A percentile compares a stretch with the other conserved stretches of the same genome.
Conservation (phyloP, 2,888 invertebrate genomes). For the Nomada fabriciana region DNA sequence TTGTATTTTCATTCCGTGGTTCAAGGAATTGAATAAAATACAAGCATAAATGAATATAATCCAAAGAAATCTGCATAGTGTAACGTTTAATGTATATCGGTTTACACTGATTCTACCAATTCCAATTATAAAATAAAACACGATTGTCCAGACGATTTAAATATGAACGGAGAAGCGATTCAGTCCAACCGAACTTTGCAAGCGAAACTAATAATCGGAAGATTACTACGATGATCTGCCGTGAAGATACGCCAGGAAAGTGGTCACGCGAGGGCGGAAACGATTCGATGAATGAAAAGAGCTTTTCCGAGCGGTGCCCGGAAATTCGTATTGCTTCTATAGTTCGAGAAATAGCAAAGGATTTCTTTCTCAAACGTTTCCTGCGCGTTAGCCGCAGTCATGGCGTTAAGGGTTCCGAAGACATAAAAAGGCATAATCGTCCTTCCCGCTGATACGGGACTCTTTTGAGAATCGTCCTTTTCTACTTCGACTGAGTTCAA, state of each 20-base stretch:
- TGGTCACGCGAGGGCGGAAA: slow-evolving; percentile 10
- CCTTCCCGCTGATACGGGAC: slow-evolving; percentile 42
- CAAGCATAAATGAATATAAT: too few species aligned
- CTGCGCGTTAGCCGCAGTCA: slow-evolving; percentile 15
- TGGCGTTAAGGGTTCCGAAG: slow-evolving; percentile 44
- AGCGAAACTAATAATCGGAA: slow-evolving; percentile 20
- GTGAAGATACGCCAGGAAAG: not conserved
- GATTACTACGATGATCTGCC: not conserved
- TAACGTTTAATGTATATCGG: too few species aligned
- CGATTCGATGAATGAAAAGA: not conserved
- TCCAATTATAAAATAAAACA: too few species aligned
- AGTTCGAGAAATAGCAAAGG: slow-evolving; percentile 21
- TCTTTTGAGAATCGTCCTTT: slow-evolving; percentile 51
- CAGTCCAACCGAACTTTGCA: not conserved
- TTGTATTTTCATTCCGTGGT: too few species aligned
- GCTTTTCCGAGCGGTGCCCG: not conserved
- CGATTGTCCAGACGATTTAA: not conserved
- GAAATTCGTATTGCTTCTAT: slow-evolving; percentile 14
- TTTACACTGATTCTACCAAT: too few species aligned
- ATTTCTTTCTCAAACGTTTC: slow-evolving; percentile 29
- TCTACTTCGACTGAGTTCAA: slow-evolving; percentile 36
- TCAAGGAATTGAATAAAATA: too few species aligned
- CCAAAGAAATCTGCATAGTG: too few species aligned
- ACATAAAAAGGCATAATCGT: slow-evolving; percentile 58
- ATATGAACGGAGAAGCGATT: not conserved